Percentiles rank a stretch among this genome's conserved stretches.
These are phyloP conservation scores for Octodonta nipae DNA, from an alignment of 2,888 invertebrate species.

Conservation along the genomic window DNA sequence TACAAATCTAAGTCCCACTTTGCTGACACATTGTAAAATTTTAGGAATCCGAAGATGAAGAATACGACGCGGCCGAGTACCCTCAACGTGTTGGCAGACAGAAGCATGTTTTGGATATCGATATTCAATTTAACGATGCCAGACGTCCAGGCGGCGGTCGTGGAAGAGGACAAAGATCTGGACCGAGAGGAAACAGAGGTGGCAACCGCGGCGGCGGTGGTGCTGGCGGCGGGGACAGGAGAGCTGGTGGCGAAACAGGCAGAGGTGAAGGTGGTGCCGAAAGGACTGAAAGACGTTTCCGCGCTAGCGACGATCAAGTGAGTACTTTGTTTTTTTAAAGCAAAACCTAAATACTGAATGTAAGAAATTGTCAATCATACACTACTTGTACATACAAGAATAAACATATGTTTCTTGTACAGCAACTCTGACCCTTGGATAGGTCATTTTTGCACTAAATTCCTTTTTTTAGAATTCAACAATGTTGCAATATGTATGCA, in stretches of 20 bases:
- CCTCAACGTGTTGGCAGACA: slow-evolving; percentile 77
- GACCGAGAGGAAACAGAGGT: slow-evolving; percentile 32
- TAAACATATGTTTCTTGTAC: too few species aligned
- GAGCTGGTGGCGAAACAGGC: slow-evolving; percentile 29
- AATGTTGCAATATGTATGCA: too few species aligned
- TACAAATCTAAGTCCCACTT: background rate
- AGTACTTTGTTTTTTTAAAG: background rate
- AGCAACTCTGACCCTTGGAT: too few species aligned
- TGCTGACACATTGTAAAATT: background rate
- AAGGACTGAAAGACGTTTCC: slow-evolving; percentile 19
- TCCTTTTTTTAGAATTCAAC: too few species aligned
- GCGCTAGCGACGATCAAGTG: slow-evolving; percentile 19
- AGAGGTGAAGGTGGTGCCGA: slow-evolving; percentile 16
- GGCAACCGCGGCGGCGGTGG: slow-evolving; percentile 28
- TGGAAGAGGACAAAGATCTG: slow-evolving; percentile 43
- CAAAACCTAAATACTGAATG: background rate
- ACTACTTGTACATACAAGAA: too few species aligned
- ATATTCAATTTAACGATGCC: slow-evolving; percentile 74
- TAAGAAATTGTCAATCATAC: too few species aligned
- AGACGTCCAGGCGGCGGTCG: slow-evolving; percentile 56
- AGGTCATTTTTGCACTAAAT: too few species aligned
- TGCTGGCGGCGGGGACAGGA: slow-evolving; percentile 26
- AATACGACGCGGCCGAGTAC: slow-evolving; percentile 63
- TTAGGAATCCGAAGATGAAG: slow-evolving; percentile 36
- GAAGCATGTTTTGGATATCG: slow-evolving; percentile 74